Evolutionary conservation across 2,113 vertebrate species (phyloP).

Genomic region (Rhinopomastus cyanomelas): DNA sequence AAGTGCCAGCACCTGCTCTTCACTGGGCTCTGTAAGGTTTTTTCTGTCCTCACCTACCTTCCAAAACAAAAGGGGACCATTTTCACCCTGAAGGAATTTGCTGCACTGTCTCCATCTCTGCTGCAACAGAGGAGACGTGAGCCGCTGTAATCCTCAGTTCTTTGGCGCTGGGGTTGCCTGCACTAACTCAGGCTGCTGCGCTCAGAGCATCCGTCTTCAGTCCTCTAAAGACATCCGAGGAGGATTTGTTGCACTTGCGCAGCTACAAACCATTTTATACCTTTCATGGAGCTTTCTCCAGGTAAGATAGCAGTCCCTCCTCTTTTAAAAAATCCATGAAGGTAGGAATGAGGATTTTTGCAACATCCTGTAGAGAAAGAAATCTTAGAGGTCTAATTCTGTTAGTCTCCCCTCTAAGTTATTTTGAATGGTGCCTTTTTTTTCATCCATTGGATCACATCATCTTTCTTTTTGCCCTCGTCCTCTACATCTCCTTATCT

Average conservation of each 20-base stretch:
- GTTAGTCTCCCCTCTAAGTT: background rate
- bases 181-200: background rate
- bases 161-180: background rate
- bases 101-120: background rate
- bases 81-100: slow-evolving; percentile 8
- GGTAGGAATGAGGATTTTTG: background rate
- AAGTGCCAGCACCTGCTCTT: slow-evolving; percentile 17
- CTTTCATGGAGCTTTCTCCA: background rate
- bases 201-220: background rate
- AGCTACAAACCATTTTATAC: background rate
- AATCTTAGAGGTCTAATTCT: background rate
- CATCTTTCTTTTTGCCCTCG: background rate
- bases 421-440: background rate
- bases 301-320: background rate
- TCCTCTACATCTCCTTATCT: background rate
- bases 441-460: background rate
- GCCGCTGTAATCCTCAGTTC: background rate
- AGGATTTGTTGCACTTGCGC: background rate
- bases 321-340: background rate
- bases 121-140: background rate
- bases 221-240: background rate
- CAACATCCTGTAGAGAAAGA: background rate
- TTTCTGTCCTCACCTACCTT: slow-evolving; percentile 13
- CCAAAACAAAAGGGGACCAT: background rate
- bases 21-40: background rate